These are phyloP conservation scores for Remorina albescens DNA, from an alignment of 2,797 vertebrate species.

Conservation along the genomic window DNA sequence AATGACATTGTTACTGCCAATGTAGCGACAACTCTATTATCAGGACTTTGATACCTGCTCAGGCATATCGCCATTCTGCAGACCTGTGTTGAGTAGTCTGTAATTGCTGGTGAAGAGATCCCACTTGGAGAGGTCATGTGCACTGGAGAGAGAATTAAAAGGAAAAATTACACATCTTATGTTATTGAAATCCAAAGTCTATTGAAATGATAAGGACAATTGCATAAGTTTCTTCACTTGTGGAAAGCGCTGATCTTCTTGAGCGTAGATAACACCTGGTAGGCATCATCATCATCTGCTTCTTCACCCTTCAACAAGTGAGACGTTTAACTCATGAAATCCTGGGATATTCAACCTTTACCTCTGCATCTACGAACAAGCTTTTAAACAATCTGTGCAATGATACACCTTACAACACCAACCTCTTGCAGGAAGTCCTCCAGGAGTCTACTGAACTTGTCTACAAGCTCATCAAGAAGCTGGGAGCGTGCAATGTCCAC, in stretches of 20 bases:
- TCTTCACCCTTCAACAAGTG: slow-evolving; percentile 91
- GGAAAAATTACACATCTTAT: not conserved
- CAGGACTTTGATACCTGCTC: slow-evolving; percentile 89
- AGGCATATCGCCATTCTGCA: slow-evolving; percentile 98
- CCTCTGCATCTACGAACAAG: not conserved
- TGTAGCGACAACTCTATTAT: not conserved
- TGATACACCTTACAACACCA: slow-evolving; percentile 27
- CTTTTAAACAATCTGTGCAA: not conserved
- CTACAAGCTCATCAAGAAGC: slow-evolving; percentile 94
- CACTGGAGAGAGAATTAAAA: slow-evolving; percentile 80
- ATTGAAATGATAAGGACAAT: slow-evolving; percentile 17
- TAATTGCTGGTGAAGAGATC: slow-evolving; percentile 98
- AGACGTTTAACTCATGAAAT: slow-evolving; percentile 19
- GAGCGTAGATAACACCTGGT: slow-evolving; percentile 95
- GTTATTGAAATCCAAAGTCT: not conserved
- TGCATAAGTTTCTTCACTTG: slow-evolving; percentile 84
- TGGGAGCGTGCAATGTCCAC: slow-evolving; percentile 97
- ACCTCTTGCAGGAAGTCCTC: slow-evolving; percentile 99
- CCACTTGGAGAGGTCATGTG: slow-evolving; percentile 97
- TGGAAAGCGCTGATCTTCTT: slow-evolving; percentile 99
- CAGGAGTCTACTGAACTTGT: slow-evolving; percentile 95
- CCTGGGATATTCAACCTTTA: not conserved
- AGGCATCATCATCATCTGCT: slow-evolving; percentile 96
- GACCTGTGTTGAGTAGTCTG: slow-evolving; percentile 94
- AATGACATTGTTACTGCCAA: slow-evolving; percentile 3